A percentile compares a stretch with the other conserved stretches of the same genome.
These are phyloP conservation scores for Lutjanus erythropterus DNA, from an alignment of 2,113 vertebrate genomes.

Conservation along the genomic window DNA sequence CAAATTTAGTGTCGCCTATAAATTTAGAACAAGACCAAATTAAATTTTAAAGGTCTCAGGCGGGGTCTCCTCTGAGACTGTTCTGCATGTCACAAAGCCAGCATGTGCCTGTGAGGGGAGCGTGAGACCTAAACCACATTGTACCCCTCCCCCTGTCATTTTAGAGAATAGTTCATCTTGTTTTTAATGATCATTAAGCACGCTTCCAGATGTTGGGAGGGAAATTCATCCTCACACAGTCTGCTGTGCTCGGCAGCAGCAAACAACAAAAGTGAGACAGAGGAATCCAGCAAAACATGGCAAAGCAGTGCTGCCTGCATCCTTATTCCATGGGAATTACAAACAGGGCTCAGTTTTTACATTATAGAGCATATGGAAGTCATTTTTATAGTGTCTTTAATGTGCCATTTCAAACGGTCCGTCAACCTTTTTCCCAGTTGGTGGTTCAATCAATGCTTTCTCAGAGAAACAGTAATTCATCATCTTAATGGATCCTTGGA, in stretches of 20 bases:
- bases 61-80: slow-evolving; percentile 53
- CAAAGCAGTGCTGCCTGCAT: slow-evolving; percentile 54
- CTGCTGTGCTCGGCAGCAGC: slow-evolving; percentile 49
- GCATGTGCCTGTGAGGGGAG: slow-evolving; percentile 52
- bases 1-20: slow-evolving; percentile 67
- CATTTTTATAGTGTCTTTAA: slow-evolving; percentile 72
- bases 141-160: slow-evolving; percentile 57
- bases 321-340: slow-evolving; percentile 70
- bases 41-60: slow-evolving; percentile 72
- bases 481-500: slow-evolving; percentile 67
- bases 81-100: slow-evolving; percentile 58
- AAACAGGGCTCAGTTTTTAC: slow-evolving; percentile 71
- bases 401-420: slow-evolving; percentile 75
- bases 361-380: slow-evolving; percentile 75
- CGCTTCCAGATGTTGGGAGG: slow-evolving; percentile 81
- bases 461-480: slow-evolving; percentile 63
- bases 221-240: slow-evolving; percentile 64
- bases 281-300: slow-evolving; percentile 45
- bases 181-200: slow-evolving; percentile 81
- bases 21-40: slow-evolving; percentile 77
- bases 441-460: slow-evolving; percentile 67
- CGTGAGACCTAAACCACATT: slow-evolving; percentile 64
- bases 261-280: slow-evolving; percentile 62
- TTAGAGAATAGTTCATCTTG: slow-evolving; percentile 71
- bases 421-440: slow-evolving; percentile 65